Evolutionary conservation across 2,113 vertebrate species (phyloP).

Genomic region (Cynocephalus volans): DNA sequence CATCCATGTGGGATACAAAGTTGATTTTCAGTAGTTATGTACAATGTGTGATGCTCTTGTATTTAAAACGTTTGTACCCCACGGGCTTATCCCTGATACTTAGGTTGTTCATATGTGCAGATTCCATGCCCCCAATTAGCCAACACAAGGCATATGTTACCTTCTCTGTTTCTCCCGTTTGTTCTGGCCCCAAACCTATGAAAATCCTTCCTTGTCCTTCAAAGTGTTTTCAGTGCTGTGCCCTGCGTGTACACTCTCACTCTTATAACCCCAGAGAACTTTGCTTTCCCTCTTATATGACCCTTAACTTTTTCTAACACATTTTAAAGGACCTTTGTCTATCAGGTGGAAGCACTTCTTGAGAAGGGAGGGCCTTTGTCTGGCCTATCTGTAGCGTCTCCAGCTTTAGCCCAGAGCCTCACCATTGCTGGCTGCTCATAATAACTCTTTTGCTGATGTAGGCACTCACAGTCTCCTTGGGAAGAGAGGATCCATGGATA

Average conservation of each 20-base stretch:
- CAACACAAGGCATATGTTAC: not conserved
- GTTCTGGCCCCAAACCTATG: not conserved
- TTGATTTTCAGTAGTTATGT: too few relatives aligned
- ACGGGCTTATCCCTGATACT: not conserved
- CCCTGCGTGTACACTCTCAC: not conserved
- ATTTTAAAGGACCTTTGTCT: not conserved
- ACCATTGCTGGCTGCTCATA: not conserved
- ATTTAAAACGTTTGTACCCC: not conserved
- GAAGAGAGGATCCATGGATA: not conserved
- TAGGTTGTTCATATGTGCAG: not conserved
- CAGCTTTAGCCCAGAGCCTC: not conserved
- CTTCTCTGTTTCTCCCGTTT: not conserved
- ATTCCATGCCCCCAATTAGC: not conserved
- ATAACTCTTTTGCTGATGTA: not conserved
- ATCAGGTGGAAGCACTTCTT: not conserved
- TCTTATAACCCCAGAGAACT: slow-evolving; percentile 17
- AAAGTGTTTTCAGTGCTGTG: not conserved
- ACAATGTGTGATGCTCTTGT: not conserved
- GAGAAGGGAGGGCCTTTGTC: not conserved
- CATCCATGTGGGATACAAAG: too few relatives aligned
- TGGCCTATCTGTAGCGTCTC: not conserved
- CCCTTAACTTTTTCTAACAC: not conserved
- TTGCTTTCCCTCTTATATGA: not conserved
- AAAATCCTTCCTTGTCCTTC: not conserved
- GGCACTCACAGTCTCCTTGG: not conserved